Conservation (phyloP, 2,888 invertebrate genomes). For the Oasisia sp. region DNA sequence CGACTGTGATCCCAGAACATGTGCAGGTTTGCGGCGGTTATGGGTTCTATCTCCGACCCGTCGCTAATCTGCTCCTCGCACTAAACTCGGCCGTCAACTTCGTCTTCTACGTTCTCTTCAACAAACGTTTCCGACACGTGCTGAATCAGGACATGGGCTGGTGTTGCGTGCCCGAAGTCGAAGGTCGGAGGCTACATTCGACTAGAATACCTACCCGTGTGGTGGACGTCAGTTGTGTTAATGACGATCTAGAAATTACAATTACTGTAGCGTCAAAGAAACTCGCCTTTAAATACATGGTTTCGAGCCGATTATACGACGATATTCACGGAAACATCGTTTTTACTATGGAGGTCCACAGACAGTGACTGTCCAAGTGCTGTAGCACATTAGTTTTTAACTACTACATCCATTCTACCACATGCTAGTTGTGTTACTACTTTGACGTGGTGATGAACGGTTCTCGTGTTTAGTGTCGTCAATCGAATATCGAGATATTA, state of each 20-base stretch:
- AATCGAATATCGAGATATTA: too few relatives aligned
- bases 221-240: neutral
- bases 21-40: conserved; percentile 42
- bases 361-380: too few relatives aligned
- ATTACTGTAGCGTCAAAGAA: neutral
- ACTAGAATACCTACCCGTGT: neutral
- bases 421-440: too few relatives aligned
- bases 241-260: neutral
- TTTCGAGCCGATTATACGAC: too few relatives aligned
- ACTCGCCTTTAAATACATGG: too few relatives aligned
- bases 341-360: too few relatives aligned
- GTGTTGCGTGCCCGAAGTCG: neutral
- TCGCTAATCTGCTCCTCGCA: conserved; percentile 42
- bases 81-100: conserved; percentile 32
- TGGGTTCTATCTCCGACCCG: conserved; percentile 42
- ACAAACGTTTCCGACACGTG: conserved; percentile 42
- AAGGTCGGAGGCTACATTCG: neutral
- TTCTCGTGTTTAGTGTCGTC: too few relatives aligned
- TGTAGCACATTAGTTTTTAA: too few relatives aligned
- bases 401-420: too few relatives aligned
- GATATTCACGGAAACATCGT: too few relatives aligned
- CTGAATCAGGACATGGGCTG: conserved; percentile 31
- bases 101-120: conserved; percentile 21
- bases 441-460: too few relatives aligned
- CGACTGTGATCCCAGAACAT: conserved; percentile 36